Evolutionary conservation across 2,113 vertebrate species (phyloP).

Genomic region (Ellobius talpinus): DNA sequence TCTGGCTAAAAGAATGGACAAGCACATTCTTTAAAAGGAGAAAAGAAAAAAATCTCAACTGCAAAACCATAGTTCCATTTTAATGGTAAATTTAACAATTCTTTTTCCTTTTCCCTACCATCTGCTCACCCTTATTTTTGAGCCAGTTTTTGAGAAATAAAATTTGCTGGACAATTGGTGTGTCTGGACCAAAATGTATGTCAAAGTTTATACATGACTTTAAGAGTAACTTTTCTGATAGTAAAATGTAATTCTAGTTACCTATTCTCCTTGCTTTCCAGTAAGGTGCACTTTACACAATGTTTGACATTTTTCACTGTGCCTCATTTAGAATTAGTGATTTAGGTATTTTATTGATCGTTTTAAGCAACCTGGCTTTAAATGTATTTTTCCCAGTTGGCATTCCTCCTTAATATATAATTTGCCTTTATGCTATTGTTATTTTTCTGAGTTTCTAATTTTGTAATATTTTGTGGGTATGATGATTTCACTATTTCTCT

Average conservation of each 20-base stretch:
- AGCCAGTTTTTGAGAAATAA: neutral
- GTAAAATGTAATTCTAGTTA: neutral
- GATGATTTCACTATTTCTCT: neutral
- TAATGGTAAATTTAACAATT: constrained; percentile 16
- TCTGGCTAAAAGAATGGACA: neutral
- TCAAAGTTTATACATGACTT: neutral
- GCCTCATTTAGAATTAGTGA: neutral
- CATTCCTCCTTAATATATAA: neutral
- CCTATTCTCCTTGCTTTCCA: neutral
- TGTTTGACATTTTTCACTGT: neutral
- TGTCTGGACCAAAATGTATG: neutral
- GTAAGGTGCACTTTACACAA: neutral
- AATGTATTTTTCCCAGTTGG: neutral
- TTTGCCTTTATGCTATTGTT: neutral
- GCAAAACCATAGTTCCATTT: constrained; percentile 2
- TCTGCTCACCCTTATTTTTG: neutral
- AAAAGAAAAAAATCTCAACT: neutral
- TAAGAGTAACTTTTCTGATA: neutral
- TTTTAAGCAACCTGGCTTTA: neutral
- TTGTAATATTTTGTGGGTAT: neutral
- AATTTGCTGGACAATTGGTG: neutral
- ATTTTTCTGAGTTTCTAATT: neutral
- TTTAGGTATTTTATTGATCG: neutral
- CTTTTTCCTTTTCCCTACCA: neutral
- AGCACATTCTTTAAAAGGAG: neutral